Evolutionary conservation across 2,797 vertebrate genomes (phyloP).

Genomic region (Amphiprion clarkii): DNA sequence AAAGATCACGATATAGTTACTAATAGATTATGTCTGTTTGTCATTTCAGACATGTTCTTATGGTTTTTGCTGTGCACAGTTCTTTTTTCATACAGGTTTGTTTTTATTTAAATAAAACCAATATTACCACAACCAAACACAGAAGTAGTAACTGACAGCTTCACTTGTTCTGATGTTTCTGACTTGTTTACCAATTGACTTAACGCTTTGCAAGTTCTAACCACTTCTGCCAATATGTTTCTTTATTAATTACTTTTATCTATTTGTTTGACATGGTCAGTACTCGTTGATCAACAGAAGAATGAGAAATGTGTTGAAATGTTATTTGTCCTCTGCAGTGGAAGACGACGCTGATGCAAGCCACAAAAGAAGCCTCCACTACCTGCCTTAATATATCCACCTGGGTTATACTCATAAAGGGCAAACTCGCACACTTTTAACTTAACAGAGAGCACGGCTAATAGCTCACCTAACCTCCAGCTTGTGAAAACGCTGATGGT

Average conservation of each 20-base stretch:
- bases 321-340: not conserved
- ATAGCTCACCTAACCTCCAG: constrained; percentile 18
- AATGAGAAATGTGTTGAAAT: too few relatives aligned
- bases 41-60: too few relatives aligned
- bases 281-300: too few relatives aligned
- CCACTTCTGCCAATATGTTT: too few relatives aligned
- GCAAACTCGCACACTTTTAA: not conserved
- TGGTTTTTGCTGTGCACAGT: too few relatives aligned
- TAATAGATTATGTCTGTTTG: too few relatives aligned
- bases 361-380: not conserved
- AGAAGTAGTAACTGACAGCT: constrained; percentile 2
- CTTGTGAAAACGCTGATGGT: constrained; percentile 37
- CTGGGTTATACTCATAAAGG: not conserved
- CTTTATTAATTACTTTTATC: too few relatives aligned
- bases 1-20: not conserved
- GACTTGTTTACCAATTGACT: not conserved
- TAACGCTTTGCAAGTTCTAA: not conserved
- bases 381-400: not conserved
- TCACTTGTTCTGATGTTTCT: not conserved
- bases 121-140: too few relatives aligned
- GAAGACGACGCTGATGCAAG: not conserved
- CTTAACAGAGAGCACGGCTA: constrained; percentile 3
- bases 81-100: not conserved
- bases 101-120: not conserved
- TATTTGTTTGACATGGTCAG: too few relatives aligned